phyloP scores from a whole-genome alignment of 1,140 invertebrate genomes.

The Druon quercuslanigerum region DNA sequence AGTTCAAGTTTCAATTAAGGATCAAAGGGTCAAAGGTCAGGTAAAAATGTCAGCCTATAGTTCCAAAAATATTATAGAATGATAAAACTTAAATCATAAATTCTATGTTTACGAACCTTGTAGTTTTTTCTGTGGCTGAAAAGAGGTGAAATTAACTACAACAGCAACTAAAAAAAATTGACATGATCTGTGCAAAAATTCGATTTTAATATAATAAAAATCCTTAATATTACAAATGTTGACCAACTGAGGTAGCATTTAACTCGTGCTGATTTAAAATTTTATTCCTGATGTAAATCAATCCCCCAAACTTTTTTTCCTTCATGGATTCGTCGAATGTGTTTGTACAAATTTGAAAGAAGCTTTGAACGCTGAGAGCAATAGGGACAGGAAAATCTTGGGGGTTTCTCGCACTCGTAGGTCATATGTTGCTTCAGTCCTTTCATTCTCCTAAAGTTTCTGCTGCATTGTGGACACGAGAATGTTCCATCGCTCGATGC shows the following conservation, averaged over 20 bases:
- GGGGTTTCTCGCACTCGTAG: conserved; percentile 83
- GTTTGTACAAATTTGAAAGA: conserved; percentile 63
- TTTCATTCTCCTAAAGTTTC: conserved; percentile 9
- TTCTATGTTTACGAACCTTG: no score
- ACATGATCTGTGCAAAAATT: no score
- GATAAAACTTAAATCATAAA: no score
- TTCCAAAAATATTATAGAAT: no score
- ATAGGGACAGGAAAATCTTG: conserved; percentile 84
- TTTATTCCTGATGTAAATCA: conserved; percentile 36
- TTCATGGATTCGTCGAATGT: conserved; percentile 61
- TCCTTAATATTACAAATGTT: not conserved
- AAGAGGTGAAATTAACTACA: no score
- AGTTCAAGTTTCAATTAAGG: no score
- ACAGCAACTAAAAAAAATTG: no score
- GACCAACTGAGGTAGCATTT: not conserved
- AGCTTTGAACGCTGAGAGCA: conserved; percentile 75
- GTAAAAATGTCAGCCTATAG: no score
- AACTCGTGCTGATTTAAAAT: not conserved
- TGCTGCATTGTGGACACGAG: not conserved
- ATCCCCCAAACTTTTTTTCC: conserved; percentile 52
- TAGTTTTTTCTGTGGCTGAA: no score
- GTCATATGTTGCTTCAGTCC: conserved; percentile 17
- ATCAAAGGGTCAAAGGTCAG: no score
- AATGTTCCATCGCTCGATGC: not conserved
- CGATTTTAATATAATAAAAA: no score